A percentile compares a stretch with the other conserved stretches of the same genome.
These are phyloP conservation scores for Drosophila robusta DNA, from an alignment of 2,888 invertebrate genomes.

Conservation along the genomic window DNA sequence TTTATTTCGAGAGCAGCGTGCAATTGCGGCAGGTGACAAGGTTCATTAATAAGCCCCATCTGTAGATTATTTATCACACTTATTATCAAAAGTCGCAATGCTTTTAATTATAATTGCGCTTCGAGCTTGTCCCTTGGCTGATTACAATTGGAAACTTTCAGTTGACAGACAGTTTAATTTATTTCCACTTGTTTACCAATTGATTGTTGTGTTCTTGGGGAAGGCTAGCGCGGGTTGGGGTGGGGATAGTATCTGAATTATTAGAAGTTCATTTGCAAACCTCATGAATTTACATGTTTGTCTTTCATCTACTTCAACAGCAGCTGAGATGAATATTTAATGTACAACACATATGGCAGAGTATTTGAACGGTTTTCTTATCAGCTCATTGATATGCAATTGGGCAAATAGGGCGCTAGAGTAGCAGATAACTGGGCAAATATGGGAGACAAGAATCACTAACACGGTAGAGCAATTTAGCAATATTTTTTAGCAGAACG, in stretches of 20 bases:
- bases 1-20: conserved; percentile 1
- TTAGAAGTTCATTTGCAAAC: not conserved
- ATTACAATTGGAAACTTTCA: conserved; percentile 16
- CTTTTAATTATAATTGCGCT: conserved; percentile 42
- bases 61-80: conserved; percentile 40
- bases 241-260: not conserved
- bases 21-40: conserved; percentile 18
- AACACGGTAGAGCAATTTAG: no score
- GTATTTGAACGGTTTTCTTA: not conserved
- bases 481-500: no score
- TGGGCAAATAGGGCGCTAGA: not conserved
- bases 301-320: conserved; percentile 8
- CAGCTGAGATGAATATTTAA: conserved; percentile 1
- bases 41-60: conserved; percentile 43
- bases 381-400: conserved; percentile 1
- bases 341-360: not conserved
- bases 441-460: not conserved
- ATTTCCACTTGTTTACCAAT: conserved; percentile 13
- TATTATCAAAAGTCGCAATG: conserved; percentile 21
- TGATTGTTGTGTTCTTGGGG: not conserved
- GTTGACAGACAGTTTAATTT: conserved; percentile 29
- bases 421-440: not conserved
- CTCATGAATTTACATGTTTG: conserved; percentile 12
- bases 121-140: conserved; percentile 1
- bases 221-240: not conserved